These are phyloP conservation scores for Palythoa heliodiscus DNA, from an alignment of 92 coral and sea anemone species.

Conservation along the genomic window DNA sequence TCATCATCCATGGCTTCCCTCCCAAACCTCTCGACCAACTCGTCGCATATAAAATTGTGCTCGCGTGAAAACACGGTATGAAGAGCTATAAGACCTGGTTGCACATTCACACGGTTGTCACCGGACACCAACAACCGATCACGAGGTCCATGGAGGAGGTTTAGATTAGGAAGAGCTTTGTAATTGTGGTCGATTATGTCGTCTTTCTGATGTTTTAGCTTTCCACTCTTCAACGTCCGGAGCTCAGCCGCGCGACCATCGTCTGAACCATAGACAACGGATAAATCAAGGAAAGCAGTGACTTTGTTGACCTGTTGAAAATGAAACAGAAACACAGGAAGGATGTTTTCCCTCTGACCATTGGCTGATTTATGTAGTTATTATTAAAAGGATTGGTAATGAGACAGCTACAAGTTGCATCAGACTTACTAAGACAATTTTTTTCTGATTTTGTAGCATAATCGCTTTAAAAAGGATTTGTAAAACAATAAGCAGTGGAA, in stretches of 20 bases:
- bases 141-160: constrained; percentile 95
- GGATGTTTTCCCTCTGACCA: background rate
- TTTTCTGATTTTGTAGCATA: no score
- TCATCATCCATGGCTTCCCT: constrained; percentile 86
- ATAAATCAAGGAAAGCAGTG: constrained; percentile 89
- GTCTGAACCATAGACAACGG: constrained; percentile 92
- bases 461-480: no score
- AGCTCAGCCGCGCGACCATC: constrained; percentile 73
- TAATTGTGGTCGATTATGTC: constrained; percentile 80
- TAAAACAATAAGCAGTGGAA: no score
- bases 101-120: constrained; percentile 99
- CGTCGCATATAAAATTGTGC: constrained; percentile 94
- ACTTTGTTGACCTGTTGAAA: constrained; percentile 88
- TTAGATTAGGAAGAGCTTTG: constrained; percentile 88
- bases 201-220: constrained; percentile 74
- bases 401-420: no score
- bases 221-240: constrained; percentile 80
- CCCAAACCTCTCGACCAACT: constrained; percentile 71
- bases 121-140: constrained; percentile 97
- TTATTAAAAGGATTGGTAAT: no score
- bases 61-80: constrained; percentile 98
- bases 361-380: background rate
- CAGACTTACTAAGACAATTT: no score
- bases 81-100: constrained; percentile 94
- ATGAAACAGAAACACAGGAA: no score